Conservation (phyloP, 2,113 vertebrate genomes). For the Peromyscus leucopus region DNA sequence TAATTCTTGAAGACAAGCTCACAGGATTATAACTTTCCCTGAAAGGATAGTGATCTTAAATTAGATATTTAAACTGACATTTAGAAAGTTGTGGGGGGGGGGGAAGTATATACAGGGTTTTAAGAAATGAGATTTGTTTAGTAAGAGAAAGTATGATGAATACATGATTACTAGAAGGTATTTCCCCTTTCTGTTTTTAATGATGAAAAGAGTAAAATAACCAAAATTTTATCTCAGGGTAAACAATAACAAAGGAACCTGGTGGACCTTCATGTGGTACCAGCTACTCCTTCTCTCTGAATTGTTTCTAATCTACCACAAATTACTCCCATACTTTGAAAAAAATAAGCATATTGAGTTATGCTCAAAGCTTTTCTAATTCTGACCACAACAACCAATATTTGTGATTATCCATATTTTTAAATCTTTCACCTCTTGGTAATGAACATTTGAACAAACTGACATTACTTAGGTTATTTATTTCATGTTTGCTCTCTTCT, state of each 20-base stretch:
- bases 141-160: background rate
- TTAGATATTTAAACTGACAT: background rate
- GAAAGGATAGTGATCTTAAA: background rate
- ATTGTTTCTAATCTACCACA: background rate
- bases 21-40: background rate
- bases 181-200: background rate
- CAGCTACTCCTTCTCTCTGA: background rate
- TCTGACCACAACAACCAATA: slow-evolving; percentile 25
- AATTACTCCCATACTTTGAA: slow-evolving; percentile 59
- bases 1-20: background rate
- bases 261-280: background rate
- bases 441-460: slow-evolving; percentile 49
- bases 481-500: slow-evolving; percentile 42
- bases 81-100: background rate
- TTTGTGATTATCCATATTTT: slow-evolving; percentile 38
- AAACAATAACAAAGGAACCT: background rate
- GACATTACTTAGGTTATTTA: slow-evolving; percentile 26
- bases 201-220: slow-evolving; percentile 3
- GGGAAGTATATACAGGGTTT: background rate
- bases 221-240: background rate
- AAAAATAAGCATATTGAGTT: slow-evolving; percentile 35
- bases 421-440: slow-evolving; percentile 54
- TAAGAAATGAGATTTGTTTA: slow-evolving; percentile 33
- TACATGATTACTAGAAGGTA: background rate
- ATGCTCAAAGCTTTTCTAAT: slow-evolving; percentile 49